phyloP scores from a whole-genome alignment of 2,888 invertebrate genomes.

The Girardia tigrina region DNA sequence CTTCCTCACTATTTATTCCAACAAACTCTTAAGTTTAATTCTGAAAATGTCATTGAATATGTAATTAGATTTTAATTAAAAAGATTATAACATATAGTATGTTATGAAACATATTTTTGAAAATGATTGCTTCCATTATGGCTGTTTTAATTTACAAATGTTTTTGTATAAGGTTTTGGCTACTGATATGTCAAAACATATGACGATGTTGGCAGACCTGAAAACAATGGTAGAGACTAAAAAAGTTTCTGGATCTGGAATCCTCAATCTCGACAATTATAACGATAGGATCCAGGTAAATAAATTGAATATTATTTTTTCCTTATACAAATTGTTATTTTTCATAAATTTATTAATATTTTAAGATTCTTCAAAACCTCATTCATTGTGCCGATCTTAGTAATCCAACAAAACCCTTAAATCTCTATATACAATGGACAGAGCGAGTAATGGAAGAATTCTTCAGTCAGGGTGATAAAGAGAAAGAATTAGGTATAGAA shows the following conservation, averaged over 20 bases:
- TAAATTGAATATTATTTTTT: neutral
- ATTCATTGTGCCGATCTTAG: conserved; percentile 97
- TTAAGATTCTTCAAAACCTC: conserved; percentile 83
- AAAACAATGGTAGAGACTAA: conserved; percentile 99
- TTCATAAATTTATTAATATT: neutral
- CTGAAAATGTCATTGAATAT: too few relatives aligned
- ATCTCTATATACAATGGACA: conserved; percentile 83
- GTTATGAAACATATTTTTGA: too few relatives aligned
- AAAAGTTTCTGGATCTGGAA: conserved; percentile 80
- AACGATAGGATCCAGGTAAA: conserved; percentile 81
- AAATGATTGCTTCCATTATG: too few relatives aligned
- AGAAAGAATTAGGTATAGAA: conserved; percentile 82
- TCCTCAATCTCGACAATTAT: conserved; percentile 80
- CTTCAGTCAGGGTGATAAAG: conserved; percentile 91
- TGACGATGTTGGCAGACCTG: conserved; percentile 89
- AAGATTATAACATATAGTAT: too few relatives aligned
- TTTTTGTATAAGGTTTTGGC: conserved; percentile 93
- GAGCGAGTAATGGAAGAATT: conserved; percentile 91
- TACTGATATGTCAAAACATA: conserved; percentile 99
- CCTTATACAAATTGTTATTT: neutral
- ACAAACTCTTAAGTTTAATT: too few relatives aligned
- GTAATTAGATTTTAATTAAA: too few relatives aligned
- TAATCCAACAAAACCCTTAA: conserved; percentile 75
- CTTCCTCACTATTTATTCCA: too few relatives aligned
- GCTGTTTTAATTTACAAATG: too few relatives aligned